Percentiles rank a stretch among this genome's conserved stretches.
Conservation (phyloP, 1,140 invertebrate genomes). For the Aphidius ervi region DNA sequence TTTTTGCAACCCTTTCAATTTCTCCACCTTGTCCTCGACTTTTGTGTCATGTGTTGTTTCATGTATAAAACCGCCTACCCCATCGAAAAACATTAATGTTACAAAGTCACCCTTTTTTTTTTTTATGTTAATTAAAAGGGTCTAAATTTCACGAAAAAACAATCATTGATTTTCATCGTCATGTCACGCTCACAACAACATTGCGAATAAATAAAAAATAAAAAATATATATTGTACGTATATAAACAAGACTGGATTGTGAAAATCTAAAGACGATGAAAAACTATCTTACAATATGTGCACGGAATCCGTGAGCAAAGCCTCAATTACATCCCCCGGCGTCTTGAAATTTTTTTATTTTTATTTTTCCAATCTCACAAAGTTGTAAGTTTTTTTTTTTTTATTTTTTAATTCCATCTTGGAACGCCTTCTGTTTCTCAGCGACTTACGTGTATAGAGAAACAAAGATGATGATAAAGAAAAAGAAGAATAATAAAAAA, state of each 20-base stretch:
- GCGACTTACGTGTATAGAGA: too few relatives aligned
- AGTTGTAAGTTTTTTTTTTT: background rate
- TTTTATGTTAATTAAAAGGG: conserved; percentile 17
- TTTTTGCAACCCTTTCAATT: too few relatives aligned
- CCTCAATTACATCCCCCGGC: background rate
- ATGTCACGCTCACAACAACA: conserved; percentile 14
- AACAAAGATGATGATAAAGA: background rate
- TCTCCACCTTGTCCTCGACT: too few relatives aligned
- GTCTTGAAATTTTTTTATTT: conserved; percentile 1
- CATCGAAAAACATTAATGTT: background rate
- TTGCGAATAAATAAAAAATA: too few relatives aligned
- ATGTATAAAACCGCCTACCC: too few relatives aligned
- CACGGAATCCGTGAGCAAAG: too few relatives aligned
- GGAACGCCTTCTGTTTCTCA: too few relatives aligned
- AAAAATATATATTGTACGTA: too few relatives aligned
- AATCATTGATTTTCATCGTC: conserved; percentile 14
- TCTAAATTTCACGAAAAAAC: background rate
- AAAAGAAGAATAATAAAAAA: background rate
- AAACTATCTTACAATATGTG: too few relatives aligned
- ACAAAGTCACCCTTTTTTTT: conserved; percentile 5
- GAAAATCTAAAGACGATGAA: too few relatives aligned
- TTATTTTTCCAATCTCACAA: background rate
- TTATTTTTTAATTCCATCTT: background rate
- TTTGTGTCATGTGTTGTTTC: too few relatives aligned
- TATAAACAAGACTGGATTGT: too few relatives aligned